phyloP scores from a whole-genome alignment of 2,888 invertebrate species.

The Acanthosepion lycidas region DNA sequence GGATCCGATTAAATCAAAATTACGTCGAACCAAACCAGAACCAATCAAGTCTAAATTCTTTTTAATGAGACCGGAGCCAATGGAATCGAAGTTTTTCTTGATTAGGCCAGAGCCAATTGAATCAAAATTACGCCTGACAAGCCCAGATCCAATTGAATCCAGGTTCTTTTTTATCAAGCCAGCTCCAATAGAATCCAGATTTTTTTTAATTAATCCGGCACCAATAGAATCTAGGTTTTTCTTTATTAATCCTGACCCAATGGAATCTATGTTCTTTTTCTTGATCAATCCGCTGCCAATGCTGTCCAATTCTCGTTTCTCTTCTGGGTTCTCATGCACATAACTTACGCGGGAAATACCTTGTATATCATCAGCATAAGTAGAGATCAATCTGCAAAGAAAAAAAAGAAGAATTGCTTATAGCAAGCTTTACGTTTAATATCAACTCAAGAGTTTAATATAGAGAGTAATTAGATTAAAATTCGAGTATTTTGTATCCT shows the following conservation, averaged over 20 bases:
- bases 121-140: background rate
- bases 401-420: background rate
- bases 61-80: background rate
- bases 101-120: background rate
- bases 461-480: too few relatives aligned
- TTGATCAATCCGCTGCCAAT: background rate
- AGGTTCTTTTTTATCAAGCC: background rate
- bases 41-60: background rate
- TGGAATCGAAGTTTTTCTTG: background rate
- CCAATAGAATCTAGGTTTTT: background rate
- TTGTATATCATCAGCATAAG: background rate
- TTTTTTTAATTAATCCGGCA: background rate
- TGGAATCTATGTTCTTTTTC: background rate
- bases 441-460: background rate
- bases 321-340: background rate
- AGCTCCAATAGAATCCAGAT: background rate
- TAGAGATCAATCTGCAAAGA: background rate
- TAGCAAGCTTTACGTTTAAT: background rate
- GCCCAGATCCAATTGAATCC: background rate
- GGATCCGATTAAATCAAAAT: background rate
- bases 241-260: background rate
- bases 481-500: too few relatives aligned
- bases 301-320: background rate
- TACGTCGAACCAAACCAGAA: background rate
- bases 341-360: background rate